phyloP scores from a whole-genome alignment of 2,113 vertebrate species.

The Solenodon paradoxus region DNA sequence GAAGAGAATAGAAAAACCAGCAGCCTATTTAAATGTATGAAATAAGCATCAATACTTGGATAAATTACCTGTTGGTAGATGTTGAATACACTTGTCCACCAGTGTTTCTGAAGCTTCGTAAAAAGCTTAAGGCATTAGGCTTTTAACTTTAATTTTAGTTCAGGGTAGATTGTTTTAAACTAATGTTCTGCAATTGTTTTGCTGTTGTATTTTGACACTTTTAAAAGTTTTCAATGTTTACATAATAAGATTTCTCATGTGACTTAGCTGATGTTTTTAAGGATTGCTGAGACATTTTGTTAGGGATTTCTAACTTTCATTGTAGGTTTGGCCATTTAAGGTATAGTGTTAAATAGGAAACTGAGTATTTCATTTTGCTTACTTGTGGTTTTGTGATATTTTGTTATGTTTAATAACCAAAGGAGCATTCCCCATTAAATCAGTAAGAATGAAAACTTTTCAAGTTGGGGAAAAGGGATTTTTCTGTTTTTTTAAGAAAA shows the following conservation, averaged over 20 bases:
- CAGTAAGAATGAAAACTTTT: constrained; percentile 52
- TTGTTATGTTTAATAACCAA: constrained; percentile 73
- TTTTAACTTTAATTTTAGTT: constrained; percentile 35
- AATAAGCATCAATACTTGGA: not conserved
- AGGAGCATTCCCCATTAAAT: constrained; percentile 71
- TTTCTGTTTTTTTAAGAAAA: constrained; percentile 47
- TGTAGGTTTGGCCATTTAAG: constrained; percentile 68
- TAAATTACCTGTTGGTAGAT: not conserved
- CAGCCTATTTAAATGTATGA: not conserved
- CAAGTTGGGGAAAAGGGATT: constrained; percentile 48
- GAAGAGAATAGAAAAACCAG: not conserved
- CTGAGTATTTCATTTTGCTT: constrained; percentile 59
- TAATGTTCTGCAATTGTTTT: constrained; percentile 62
- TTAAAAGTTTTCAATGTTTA: constrained; percentile 74
- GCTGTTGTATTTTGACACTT: constrained; percentile 64
- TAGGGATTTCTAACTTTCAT: constrained; percentile 62
- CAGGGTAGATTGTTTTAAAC: constrained; percentile 38
- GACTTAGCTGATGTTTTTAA: constrained; percentile 75
- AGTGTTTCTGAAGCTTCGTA: constrained; percentile 33
- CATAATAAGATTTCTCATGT: constrained; percentile 65
- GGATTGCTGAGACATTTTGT: constrained; percentile 67
- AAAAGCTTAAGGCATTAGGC: not conserved
- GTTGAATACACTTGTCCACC: not conserved
- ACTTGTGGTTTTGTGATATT: constrained; percentile 65
- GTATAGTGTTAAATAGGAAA: constrained; percentile 68